phyloP scores from a whole-genome alignment of 2,113 vertebrate genomes.

The Phalacrocorax brasilianus region DNA sequence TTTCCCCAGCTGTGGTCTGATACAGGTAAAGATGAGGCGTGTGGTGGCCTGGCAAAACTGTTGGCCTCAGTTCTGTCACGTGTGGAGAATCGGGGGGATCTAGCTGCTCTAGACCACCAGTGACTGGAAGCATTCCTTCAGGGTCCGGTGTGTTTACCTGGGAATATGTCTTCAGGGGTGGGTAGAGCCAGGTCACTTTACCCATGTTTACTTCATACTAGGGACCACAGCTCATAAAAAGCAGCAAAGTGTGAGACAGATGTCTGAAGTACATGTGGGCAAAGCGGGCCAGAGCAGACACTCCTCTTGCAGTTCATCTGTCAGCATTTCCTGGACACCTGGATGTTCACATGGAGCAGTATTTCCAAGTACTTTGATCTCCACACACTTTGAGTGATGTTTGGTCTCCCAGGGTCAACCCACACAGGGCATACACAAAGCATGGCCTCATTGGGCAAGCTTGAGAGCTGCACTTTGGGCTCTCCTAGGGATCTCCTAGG shows the following conservation, averaged over 20 bases:
- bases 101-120: not conserved
- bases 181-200: not conserved
- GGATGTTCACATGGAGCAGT: not conserved
- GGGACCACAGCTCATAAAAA: not conserved
- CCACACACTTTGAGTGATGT: not conserved
- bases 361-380: not conserved
- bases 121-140: not conserved
- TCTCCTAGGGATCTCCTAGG: not conserved
- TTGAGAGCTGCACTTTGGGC: not conserved
- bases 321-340: not conserved
- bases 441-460: not conserved
- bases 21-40: rapidly evolving
- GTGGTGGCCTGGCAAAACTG: not conserved
- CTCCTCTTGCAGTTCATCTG: not conserved
- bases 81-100: not conserved
- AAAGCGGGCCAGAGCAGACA: not conserved
- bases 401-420: not conserved
- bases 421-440: not conserved
- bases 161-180: not conserved
- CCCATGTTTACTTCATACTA: not conserved
- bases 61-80: not conserved
- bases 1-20: not conserved
- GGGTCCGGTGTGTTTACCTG: not conserved
- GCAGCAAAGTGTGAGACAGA: not conserved
- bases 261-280: not conserved